Evolutionary conservation across 2,888 invertebrate species (phyloP).

Genomic region (Lissocephala sabroskyi): DNA sequence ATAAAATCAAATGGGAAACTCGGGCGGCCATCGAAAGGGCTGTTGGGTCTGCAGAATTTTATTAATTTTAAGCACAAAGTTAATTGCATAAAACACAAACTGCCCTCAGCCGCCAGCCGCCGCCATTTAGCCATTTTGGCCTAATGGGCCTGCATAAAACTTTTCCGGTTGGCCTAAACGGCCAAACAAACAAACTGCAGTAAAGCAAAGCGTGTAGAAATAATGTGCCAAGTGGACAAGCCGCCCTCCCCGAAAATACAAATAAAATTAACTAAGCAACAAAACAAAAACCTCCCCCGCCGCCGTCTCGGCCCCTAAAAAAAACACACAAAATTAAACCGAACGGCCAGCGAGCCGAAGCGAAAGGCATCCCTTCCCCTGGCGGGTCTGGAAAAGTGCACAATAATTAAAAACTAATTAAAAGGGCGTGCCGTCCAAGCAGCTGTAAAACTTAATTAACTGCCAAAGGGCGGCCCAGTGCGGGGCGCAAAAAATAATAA

Average conservation of each 20-base stretch:
- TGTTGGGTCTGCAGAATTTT: conserved; percentile 21
- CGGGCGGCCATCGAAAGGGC: no score
- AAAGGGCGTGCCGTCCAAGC: conserved; percentile 28
- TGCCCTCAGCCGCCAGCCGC: conserved; percentile 4
- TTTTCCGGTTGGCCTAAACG: conserved; percentile 19
- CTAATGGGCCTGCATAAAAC: conserved; percentile 41
- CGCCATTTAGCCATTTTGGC: conserved; percentile 34
- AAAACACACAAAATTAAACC: no score
- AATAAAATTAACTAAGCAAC: conserved; percentile 56
- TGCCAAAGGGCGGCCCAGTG: conserved; percentile 17
- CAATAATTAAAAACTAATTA: conserved; percentile 60
- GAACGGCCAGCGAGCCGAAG: neutral
- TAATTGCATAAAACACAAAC: conserved; percentile 36
- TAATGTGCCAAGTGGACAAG: conserved; percentile 45
- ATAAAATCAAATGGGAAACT: no score
- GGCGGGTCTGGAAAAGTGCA: conserved; percentile 21
- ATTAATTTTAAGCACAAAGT: conserved; percentile 28
- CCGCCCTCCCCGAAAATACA: conserved; percentile 40
- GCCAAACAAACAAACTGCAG: conserved; percentile 25
- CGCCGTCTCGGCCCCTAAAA: conserved; percentile 18
- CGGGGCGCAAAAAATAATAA: conserved; percentile 10
- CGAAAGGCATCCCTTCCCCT: neutral
- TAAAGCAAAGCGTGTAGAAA: conserved; percentile 46
- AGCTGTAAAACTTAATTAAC: conserved; percentile 58
- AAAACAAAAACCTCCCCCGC: conserved; percentile 31